These are phyloP conservation scores for Anhinga rufa DNA, from an alignment of 2,113 vertebrate genomes.

Conservation along the genomic window DNA sequence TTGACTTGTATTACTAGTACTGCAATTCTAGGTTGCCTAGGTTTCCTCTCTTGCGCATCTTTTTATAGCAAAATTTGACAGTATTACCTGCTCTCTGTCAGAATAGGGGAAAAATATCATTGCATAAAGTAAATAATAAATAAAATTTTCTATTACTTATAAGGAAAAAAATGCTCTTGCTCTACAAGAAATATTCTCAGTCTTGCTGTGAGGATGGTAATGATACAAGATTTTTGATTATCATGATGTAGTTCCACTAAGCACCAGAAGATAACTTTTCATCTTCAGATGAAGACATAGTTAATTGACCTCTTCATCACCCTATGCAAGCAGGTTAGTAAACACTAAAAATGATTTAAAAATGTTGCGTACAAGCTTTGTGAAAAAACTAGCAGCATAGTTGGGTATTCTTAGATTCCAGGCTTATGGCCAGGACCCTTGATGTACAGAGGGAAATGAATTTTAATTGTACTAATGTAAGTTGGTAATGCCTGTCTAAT, in stretches of 20 bases:
- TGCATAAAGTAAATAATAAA: background rate
- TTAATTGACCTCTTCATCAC: background rate
- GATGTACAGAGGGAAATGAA: background rate
- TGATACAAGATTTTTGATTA: background rate
- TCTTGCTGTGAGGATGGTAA: background rate
- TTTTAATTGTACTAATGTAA: background rate
- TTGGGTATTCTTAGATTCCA: background rate
- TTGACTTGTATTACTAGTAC: background rate
- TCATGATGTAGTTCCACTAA: background rate
- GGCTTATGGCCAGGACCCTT: background rate
- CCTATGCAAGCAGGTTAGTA: background rate
- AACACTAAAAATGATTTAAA: background rate
- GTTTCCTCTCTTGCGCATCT: background rate
- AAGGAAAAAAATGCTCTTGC: background rate
- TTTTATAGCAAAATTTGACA: background rate
- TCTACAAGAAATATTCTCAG: background rate
- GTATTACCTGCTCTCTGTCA: background rate
- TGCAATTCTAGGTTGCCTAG: background rate
- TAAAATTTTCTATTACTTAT: background rate
- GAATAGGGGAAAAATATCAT: background rate
- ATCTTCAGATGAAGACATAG: background rate
- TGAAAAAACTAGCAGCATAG: background rate
- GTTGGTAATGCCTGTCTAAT: background rate
- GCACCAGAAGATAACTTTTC: background rate
- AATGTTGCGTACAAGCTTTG: background rate